These are phyloP conservation scores for Macaria notata DNA, from an alignment of 2,888 invertebrate genomes.

Conservation along the genomic window DNA sequence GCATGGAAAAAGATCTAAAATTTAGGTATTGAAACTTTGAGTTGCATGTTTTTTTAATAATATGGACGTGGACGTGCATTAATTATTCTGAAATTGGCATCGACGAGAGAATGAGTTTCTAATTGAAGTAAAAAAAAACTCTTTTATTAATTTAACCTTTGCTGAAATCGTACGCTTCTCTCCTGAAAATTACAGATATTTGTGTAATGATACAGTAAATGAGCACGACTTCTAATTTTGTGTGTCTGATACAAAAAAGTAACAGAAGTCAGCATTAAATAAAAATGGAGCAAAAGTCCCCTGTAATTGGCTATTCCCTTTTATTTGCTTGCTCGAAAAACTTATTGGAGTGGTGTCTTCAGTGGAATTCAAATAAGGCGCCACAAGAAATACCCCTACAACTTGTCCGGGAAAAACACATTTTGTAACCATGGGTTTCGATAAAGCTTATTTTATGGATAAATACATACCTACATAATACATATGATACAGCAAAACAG, in stretches of 20 bases:
- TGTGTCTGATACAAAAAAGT: constrained; percentile 17
- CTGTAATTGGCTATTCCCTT: constrained; percentile 32
- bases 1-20: too few species aligned
- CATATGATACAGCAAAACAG: too few species aligned
- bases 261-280: constrained; percentile 27
- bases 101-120: too few species aligned
- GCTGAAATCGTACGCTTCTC: too few species aligned
- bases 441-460: too few species aligned
- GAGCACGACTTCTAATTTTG: constrained; percentile 17
- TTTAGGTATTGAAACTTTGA: too few species aligned
- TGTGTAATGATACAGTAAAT: constrained; percentile 21
- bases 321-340: constrained; percentile 34
- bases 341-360: constrained; percentile 34
- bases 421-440: constrained; percentile 3
- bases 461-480: too few species aligned
- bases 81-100: too few species aligned
- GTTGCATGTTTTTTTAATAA: too few species aligned
- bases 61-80: too few species aligned
- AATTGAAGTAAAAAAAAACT: too few species aligned
- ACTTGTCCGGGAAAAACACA: constrained; percentile 17
- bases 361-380: constrained; percentile 36
- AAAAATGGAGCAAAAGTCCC: constrained; percentile 28
- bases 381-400: constrained; percentile 27
- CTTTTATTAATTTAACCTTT: too few species aligned
- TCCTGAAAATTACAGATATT: background rate